Evolutionary conservation across 2,797 vertebrate genomes (phyloP), one percentile per base, ranked within the genome.

Genomic region (Smutsia gigantea): DNA sequence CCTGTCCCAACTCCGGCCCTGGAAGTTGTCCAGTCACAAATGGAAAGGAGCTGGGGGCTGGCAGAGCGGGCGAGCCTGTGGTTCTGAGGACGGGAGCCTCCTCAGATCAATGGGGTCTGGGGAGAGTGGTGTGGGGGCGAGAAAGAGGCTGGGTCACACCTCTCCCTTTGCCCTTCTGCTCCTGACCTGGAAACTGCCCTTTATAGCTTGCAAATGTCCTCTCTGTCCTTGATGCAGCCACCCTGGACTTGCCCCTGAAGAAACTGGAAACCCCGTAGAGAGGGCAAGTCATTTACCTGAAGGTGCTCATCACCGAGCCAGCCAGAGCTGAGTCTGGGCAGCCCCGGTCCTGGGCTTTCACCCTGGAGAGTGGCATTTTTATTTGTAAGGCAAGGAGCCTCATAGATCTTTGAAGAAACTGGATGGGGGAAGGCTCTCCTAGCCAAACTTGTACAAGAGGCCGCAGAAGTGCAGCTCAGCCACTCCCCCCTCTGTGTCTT

Each of bases 11-110:
- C 79, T 95, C 95, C 0, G 21, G 96, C 90, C 66, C 84, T 98
- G 95, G 92, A 96, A 98, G 96, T 46, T 79, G 95, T 87, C 94
- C 95, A 95, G 51, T 87, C 34, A 3, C 85, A 98, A 98, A 98
- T 88, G 97, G 97, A 93, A 90, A 82, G 75, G 29, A 63, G 25
- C 90, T 8, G 51, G 93, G 95, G n/a, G n/a, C 75, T 81, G 97
- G 87, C 96, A 91, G 97, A 84, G 87, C 74, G 83, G 89, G 95
- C 94, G 68, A 74, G 95, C 81, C 95, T 96, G 77, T 25, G 90
- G 18, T n/a, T 96, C 59, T 51, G 94, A 59, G 93, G 11, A 69
- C 15, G 19, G 51, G 42, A 37, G 37, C 88, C 93, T 81, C 91
- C 69, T 66, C 72, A 5, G 75, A 89, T 93, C 92, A 81, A 31